Conservation (phyloP, 2,888 invertebrate genomes). For the Tipula confusa region DNA sequence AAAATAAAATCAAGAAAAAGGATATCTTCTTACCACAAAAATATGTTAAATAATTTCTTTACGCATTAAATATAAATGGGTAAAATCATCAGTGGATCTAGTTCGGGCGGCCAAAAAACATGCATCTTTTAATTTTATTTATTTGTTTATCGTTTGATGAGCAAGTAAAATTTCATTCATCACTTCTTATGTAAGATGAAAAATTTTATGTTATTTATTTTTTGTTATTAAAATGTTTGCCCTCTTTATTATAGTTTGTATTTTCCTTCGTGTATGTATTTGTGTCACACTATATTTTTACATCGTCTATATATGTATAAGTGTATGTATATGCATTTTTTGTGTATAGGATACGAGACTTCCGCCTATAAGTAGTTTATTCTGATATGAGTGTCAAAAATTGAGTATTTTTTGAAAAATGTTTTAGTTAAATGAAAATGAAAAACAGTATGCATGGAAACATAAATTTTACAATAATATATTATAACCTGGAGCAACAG, state of each 20-base stretch:
- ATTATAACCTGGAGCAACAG: too few species aligned
- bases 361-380: not conserved
- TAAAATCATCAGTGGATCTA: not conserved
- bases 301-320: not conserved
- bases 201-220: not conserved
- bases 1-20: not conserved
- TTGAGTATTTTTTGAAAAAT: not conserved
- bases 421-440: too few species aligned
- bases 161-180: not conserved
- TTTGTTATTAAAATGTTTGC: not conserved
- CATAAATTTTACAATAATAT: too few species aligned
- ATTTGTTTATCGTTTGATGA: too few species aligned
- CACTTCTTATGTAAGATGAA: constrained; percentile 12
- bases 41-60: not conserved
- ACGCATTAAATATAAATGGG: not conserved
- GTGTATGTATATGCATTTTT: not conserved
- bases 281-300: not conserved
- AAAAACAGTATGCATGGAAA: too few species aligned
- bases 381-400: not conserved
- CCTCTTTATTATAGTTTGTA: not conserved
- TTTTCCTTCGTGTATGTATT: not conserved
- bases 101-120: not conserved
- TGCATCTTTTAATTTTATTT: not conserved
- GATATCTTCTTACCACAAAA: not conserved
- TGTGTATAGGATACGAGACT: not conserved